A percentile compares a stretch with the other conserved stretches of the same genome.
Evolutionary conservation across 2,797 vertebrate species (phyloP).

Genomic region (Cryptoblepharus egeriae): DNA sequence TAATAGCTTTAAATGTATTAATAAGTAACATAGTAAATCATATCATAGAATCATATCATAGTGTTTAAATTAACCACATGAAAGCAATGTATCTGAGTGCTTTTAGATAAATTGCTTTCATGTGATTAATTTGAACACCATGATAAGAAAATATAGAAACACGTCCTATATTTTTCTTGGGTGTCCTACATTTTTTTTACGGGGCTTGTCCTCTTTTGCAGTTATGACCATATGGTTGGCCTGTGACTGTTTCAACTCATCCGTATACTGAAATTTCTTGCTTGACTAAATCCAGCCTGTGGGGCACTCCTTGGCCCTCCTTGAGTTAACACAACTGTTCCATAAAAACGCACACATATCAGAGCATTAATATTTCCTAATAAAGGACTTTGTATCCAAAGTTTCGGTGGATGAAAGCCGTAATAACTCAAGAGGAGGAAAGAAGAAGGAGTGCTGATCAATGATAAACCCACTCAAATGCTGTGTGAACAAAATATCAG

Average conservation of each 20-base stretch:
- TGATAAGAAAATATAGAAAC: too few relatives aligned
- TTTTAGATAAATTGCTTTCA: too few relatives aligned
- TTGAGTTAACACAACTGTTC: background rate
- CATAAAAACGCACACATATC: background rate
- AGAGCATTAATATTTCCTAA: background rate
- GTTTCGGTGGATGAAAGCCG: background rate
- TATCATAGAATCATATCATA: too few relatives aligned
- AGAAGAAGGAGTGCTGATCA: slow-evolving; percentile 1
- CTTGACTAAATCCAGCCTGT: slow-evolving; percentile 26
- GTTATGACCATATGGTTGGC: too few relatives aligned
- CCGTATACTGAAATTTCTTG: background rate
- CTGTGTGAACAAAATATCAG: background rate
- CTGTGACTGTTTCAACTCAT: slow-evolving; percentile 47
- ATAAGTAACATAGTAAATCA: too few relatives aligned
- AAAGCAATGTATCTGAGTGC: too few relatives aligned
- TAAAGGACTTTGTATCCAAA: background rate
- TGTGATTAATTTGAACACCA: too few relatives aligned
- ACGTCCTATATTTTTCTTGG: too few relatives aligned
- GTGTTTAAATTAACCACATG: too few relatives aligned
- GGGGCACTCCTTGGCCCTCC: background rate
- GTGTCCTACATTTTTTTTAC: too few relatives aligned
- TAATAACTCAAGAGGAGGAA: background rate
- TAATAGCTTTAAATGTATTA: too few relatives aligned
- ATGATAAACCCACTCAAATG: background rate
- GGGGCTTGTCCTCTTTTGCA: too few relatives aligned